Conservation (phyloP, 2,888 invertebrate genomes). For the Cryptus viduatorius region DNA sequence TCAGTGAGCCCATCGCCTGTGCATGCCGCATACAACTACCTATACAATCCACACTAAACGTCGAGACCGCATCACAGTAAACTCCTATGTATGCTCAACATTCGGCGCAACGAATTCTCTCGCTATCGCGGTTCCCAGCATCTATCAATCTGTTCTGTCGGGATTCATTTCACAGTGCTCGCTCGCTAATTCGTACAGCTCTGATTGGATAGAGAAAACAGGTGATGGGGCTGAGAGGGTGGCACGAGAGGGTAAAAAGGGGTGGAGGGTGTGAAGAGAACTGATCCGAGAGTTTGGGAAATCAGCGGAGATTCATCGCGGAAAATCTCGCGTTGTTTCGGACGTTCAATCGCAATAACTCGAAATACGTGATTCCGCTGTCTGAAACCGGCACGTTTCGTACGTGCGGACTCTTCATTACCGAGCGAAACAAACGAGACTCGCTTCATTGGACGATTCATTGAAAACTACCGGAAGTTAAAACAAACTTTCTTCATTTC, state of each 20-base stretch:
- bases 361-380: constrained; percentile 8
- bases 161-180: constrained; percentile 8
- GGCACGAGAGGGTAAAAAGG: no score
- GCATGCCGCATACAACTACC: background rate
- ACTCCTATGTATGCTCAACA: constrained; percentile 11
- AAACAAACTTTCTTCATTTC: background rate
- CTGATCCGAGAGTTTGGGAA: constrained; percentile 6
- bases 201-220: constrained; percentile 11
- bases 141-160: constrained; percentile 8
- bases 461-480: background rate
- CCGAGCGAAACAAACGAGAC: constrained; percentile 1
- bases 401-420: constrained; percentile 2
- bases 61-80: constrained; percentile 15
- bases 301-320: constrained; percentile 1
- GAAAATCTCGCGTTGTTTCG: constrained; percentile 1
- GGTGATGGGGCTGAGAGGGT: background rate
- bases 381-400: background rate
- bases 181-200: constrained; percentile 10
- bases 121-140: constrained; percentile 12
- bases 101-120: constrained; percentile 1
- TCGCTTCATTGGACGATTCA: background rate
- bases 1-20: constrained; percentile 5
- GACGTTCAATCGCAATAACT: background rate
- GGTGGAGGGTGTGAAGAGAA: background rate
- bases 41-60: background rate